Base-by-base conservation (phyloP, 2,888 invertebrate genomes). In the Drosophila rubida region DNA sequence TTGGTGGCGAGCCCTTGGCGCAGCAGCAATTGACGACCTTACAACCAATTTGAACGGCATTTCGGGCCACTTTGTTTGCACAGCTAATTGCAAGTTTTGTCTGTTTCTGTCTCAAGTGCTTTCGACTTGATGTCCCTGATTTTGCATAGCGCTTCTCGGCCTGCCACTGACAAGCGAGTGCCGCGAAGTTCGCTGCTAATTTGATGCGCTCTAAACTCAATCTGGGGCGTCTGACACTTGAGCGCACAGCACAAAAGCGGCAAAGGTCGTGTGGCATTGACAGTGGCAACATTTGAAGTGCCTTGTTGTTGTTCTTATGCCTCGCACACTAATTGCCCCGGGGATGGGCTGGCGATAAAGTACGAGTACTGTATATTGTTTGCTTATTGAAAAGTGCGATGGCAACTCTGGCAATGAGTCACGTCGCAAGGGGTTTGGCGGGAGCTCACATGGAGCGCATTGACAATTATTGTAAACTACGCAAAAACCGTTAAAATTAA, bases 251-350 rank as follows among this genome's bases (percentile, higher is more conserved):
- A 61, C 48, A 70, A 68, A 44, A 65, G 72, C 63, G 73, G 84
- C 68, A 84, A 75, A 68, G 63, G 71, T 78, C 71, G 65, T 66
- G 72, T 69, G 78, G 53, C 69, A 76, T 69, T 80, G 74, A 68
- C 78, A 73, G 66, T 76, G 70, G 58, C 74, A 76, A 72, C 59
- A 62, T 54, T 87, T 78, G 58, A 74, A 85, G 85, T 85, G 85
- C 16, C 32, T 66, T 58, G 45, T 65, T 58, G 45, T 65, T 58
- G 25, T 73, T 59, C 16, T 14, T 60, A 41, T 42, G 49, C 39
- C 49, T 63, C 41, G n/a, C 32, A 51, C 65, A 64, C 76, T 83
- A 86, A 83, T 83, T 86, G 86, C 66, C 30, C 13, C 9, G 7
- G 19, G 6, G 25, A 25, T 11, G 13, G 37, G 2, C 8, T 1